phyloP scores from a whole-genome alignment of 2,113 vertebrate species.

The Candoia aspera region DNA sequence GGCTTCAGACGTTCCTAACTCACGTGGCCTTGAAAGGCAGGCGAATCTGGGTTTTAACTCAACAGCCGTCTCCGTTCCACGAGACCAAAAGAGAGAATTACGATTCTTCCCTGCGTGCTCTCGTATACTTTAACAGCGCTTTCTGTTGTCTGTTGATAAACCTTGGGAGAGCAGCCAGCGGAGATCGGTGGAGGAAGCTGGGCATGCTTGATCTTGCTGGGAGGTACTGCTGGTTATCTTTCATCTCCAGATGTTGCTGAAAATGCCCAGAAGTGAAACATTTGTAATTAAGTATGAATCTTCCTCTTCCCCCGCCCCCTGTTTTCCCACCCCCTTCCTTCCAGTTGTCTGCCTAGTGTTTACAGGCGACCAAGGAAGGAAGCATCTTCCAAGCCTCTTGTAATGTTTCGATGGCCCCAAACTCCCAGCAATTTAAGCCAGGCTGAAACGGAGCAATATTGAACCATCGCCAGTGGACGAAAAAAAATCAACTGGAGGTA shows the following conservation, averaged over 20 bases:
- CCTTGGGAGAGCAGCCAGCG: constrained; percentile 43
- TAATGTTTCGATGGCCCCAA: background rate
- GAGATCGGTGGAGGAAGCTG: constrained; percentile 55
- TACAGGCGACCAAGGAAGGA: background rate
- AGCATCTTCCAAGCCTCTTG: background rate
- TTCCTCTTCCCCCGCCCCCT: background rate
- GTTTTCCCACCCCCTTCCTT: background rate
- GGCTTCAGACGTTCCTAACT: background rate
- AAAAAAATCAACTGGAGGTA: background rate
- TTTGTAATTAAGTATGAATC: constrained; percentile 39
- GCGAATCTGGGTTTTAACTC: background rate
- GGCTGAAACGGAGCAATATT: background rate
- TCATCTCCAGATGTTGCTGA: constrained; percentile 63
- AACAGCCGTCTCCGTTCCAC: background rate
- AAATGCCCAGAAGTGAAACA: constrained; percentile 55
- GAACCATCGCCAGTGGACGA: background rate
- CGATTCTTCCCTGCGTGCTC: constrained; percentile 24
- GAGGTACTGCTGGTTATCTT: constrained; percentile 63
- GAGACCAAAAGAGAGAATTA: constrained; percentile 3
- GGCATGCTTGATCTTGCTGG: constrained; percentile 64
- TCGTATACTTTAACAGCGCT: constrained; percentile 44
- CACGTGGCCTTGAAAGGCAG: background rate
- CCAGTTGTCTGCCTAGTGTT: background rate
- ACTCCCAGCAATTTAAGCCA: background rate
- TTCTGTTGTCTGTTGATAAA: constrained; percentile 49